Conservation (phyloP, 2,888 invertebrate genomes). For the Tenthredo mesomela region DNA sequence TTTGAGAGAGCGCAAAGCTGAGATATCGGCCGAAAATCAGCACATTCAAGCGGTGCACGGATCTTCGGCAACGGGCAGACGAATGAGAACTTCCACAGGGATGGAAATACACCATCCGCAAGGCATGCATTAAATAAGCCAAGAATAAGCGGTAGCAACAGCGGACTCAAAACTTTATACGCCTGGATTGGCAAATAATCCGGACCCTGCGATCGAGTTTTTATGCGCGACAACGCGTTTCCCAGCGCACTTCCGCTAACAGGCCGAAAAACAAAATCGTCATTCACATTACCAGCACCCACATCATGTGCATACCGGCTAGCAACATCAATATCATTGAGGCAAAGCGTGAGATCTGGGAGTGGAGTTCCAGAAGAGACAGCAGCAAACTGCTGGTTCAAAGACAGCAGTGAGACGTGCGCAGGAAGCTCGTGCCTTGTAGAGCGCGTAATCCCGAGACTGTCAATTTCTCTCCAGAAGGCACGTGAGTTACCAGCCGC, state of each 20-base stretch:
- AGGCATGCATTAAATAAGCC: background rate
- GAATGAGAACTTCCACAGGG: background rate
- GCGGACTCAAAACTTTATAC: background rate
- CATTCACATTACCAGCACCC: too few species aligned
- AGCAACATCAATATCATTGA: too few species aligned
- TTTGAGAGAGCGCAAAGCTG: slow-evolving; percentile 45
- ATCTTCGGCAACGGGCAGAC: background rate
- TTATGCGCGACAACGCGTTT: background rate
- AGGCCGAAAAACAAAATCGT: too few species aligned
- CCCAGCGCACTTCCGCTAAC: background rate
- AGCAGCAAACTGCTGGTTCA: slow-evolving; percentile 10
- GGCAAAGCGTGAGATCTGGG: background rate
- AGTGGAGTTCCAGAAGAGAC: background rate
- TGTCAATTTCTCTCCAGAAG: slow-evolving; percentile 1
- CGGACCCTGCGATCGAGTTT: background rate
- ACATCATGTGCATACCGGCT: too few species aligned
- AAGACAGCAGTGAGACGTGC: background rate
- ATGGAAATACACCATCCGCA: background rate
- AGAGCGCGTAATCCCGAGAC: background rate
- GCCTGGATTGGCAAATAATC: background rate
- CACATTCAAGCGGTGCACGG: background rate
- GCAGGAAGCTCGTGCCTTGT: background rate
- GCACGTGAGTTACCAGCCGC: background rate
- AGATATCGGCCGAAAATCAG: slow-evolving; percentile 24
- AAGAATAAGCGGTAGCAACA: background rate